Base-by-base conservation (phyloP, 2,113 vertebrate species). In the Sinosuthora webbiana region DNA sequence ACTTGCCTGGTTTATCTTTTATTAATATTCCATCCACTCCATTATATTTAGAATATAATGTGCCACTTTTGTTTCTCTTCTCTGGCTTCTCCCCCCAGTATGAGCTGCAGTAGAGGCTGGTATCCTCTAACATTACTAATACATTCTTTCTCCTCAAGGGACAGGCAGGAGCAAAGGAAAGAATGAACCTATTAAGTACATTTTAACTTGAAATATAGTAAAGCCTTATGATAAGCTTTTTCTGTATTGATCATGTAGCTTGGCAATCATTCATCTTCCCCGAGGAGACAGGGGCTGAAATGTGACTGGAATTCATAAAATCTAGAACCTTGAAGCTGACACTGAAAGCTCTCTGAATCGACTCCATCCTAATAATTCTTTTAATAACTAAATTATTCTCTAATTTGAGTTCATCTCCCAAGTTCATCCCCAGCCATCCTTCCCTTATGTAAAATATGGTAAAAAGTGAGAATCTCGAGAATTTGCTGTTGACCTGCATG, bases 181-280 rank as follows among this genome's bases (percentile, higher is more conserved):
- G 87, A 89, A 87, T 76, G 74, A 95, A 78, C 67, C 80, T 84
- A 60, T 93, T 92, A 96, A 86, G 45, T 90, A 75, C 37, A 76
- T 83, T 97, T 92, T 95, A 93, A 89, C 93, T 87, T 94, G 73
- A 96, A 90, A 93, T 78, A 73, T 41, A 92, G 56, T 64, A 86
- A 89, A 84, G 76, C 60, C 76, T 92, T 93, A 88, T 60, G 60
- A 90, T 96, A 90, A 93, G 76, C 68, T 90, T 94, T 96, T 92
- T 86, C 79, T 88, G 31, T 96, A 96, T 92, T 92, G 94, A 97
- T 95, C 90, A 87, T 65, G 56, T 69, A 90, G 83, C 81, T 84
- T 95, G 49, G 93, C 83, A 92, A 94, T 94, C 83, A 87, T 90
- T 94, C 85, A 69, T 89, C 90, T 94, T 91, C 80, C 73, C 76